A percentile compares a stretch with the other conserved stretches of the same genome.
phyloP scores from a whole-genome alignment of 2,113 vertebrate genomes.

The Empidonax traillii region DNA sequence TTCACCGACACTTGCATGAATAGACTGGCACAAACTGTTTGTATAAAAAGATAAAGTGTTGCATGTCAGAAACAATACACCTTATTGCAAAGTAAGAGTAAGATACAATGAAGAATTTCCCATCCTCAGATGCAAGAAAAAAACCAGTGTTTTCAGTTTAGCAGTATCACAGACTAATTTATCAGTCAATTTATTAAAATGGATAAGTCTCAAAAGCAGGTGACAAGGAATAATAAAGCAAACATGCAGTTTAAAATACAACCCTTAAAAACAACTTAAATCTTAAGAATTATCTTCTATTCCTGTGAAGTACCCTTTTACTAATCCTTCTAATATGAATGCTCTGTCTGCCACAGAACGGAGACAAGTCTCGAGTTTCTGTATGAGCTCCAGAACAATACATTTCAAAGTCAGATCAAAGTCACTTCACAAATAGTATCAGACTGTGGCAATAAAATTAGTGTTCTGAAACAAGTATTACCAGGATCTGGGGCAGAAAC shows the following conservation, averaged over 20 bases:
- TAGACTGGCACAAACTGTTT: slow-evolving; percentile 90
- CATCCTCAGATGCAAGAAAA: neutral
- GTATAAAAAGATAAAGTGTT: slow-evolving; percentile 7
- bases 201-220: neutral
- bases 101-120: neutral
- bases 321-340: neutral
- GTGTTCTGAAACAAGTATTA: neutral
- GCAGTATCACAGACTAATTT: neutral
- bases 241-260: neutral
- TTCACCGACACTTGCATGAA: slow-evolving; percentile 77
- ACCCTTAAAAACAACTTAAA: neutral
- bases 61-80: neutral
- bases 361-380: neutral
- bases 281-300: neutral
- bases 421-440: neutral
- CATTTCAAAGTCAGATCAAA: neutral
- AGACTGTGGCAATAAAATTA: neutral
- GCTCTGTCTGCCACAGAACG: neutral
- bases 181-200: neutral
- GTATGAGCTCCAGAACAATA: neutral
- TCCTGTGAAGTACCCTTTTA: neutral
- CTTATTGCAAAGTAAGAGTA: neutral
- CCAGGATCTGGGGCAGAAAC: neutral
- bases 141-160: neutral
- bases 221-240: neutral